A percentile compares a stretch with the other conserved stretches of the same genome.
phyloP scores from a whole-genome alignment of 2,888 invertebrate species.

The Noctuana brunneofusca region DNA sequence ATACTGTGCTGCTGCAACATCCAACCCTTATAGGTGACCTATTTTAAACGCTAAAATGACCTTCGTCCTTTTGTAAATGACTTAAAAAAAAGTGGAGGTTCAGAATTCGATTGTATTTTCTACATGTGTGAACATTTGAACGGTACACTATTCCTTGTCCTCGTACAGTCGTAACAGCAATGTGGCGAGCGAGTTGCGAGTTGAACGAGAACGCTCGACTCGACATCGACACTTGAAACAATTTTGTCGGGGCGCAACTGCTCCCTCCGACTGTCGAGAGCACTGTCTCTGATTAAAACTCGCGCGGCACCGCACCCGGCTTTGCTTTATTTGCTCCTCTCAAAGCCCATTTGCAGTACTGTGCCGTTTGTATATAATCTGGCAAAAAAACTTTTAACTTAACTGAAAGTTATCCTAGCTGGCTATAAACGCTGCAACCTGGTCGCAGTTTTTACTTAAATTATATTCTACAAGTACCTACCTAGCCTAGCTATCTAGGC shows the following conservation, averaged over 20 bases:
- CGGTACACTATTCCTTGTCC: background rate
- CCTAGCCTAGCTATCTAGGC: background rate
- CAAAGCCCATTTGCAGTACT: slow-evolving; percentile 26
- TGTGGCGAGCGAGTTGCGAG: slow-evolving; percentile 38
- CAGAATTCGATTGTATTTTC: no score
- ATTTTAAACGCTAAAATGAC: no score
- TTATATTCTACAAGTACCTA: background rate
- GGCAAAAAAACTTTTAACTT: slow-evolving; percentile 22
- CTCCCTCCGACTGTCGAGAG: slow-evolving; percentile 55
- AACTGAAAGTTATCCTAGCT: slow-evolving; percentile 15
- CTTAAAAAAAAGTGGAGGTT: no score
- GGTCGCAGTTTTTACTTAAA: slow-evolving; percentile 8
- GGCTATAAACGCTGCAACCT: background rate
- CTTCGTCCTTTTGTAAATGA: no score
- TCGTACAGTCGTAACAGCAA: slow-evolving; percentile 15
- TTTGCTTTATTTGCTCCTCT: slow-evolving; percentile 54
- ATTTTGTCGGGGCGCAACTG: slow-evolving; percentile 57
- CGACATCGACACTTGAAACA: slow-evolving; percentile 58
- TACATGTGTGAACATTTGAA: no score
- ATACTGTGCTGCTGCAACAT: no score
- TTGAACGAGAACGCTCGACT: slow-evolving; percentile 42
- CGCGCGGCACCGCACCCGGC: slow-evolving; percentile 46
- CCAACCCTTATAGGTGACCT: no score
- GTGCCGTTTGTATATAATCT: slow-evolving; percentile 19
- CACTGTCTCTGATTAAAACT: slow-evolving; percentile 69